These are phyloP conservation scores for Sisyra nigra DNA, from an alignment of 2,888 invertebrate genomes.

Conservation along the genomic window DNA sequence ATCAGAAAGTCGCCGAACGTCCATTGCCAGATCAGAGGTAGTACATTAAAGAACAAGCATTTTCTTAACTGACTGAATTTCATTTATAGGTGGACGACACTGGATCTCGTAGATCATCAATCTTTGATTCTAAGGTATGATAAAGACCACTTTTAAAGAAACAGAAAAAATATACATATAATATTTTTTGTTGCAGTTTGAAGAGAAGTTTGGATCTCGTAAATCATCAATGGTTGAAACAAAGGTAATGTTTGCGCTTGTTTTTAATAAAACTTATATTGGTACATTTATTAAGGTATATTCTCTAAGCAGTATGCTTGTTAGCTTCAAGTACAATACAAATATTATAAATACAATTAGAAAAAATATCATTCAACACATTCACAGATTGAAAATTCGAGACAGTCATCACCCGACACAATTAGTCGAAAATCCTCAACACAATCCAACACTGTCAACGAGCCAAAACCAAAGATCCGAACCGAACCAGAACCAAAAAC, in stretches of 20 bases:
- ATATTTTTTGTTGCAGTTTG: constrained; percentile 17
- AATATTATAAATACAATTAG: not conserved
- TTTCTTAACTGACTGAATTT: not conserved
- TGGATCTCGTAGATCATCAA: constrained; percentile 28
- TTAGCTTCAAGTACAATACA: not conserved
- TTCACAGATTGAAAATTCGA: constrained; percentile 18
- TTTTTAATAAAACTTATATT: not conserved
- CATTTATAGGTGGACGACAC: constrained; percentile 9
- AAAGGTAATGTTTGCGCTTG: constrained; percentile 11
- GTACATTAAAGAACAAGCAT: constrained; percentile 15
- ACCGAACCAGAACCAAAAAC: not conserved
- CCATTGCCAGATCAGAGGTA: constrained; percentile 24
- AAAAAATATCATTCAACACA: constrained; percentile 3
- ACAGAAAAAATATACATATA: not conserved
- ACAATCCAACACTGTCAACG: not conserved
- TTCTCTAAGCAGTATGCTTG: not conserved
- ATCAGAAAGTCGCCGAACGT: constrained; percentile 26
- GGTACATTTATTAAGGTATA: not conserved
- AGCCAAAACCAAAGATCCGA: not conserved
- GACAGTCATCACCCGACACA: constrained; percentile 1
- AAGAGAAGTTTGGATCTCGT: constrained; percentile 30
- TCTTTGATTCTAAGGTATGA: constrained; percentile 22
- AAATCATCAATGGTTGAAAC: constrained; percentile 29
- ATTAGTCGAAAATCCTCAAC: constrained; percentile 4
- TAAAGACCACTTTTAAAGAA: not conserved